Evolutionary conservation across 2,888 invertebrate species (phyloP).

Genomic region (Sthenelais limicola): DNA sequence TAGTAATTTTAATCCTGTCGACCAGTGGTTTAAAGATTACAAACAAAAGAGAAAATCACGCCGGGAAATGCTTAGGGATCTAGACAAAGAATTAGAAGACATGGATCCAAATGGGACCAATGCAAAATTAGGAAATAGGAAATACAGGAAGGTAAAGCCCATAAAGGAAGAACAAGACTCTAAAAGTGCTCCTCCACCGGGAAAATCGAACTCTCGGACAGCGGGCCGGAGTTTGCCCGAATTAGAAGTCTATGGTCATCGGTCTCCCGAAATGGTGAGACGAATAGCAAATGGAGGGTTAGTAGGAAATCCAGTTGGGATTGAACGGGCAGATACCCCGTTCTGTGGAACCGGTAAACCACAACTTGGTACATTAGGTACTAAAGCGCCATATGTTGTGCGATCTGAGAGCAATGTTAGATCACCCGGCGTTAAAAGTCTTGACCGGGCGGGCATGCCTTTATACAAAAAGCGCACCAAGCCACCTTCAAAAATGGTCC

Average conservation of each 20-base stretch:
- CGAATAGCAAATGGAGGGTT: no score
- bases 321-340: no score
- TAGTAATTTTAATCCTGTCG: slow-evolving; percentile 13
- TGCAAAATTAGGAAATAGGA: background rate
- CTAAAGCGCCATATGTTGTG: background rate
- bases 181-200: no score
- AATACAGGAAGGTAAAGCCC: slow-evolving; percentile 22
- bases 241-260: no score
- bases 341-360: no score
- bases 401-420: background rate
- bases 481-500: slow-evolving; percentile 12
- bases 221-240: no score
- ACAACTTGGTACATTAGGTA: no score
- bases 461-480: background rate
- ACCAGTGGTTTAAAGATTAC: slow-evolving; percentile 27
- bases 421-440: no score
- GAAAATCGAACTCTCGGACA: no score
- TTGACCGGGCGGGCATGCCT: no score
- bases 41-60: slow-evolving; percentile 11
- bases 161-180: background rate
- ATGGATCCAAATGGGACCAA: background rate
- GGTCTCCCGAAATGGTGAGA: no score
- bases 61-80: background rate
- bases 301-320: no score
- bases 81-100: slow-evolving; percentile 14